Conservation (phyloP, 2,888 invertebrate species). For the Ennomos fuscantarius region DNA sequence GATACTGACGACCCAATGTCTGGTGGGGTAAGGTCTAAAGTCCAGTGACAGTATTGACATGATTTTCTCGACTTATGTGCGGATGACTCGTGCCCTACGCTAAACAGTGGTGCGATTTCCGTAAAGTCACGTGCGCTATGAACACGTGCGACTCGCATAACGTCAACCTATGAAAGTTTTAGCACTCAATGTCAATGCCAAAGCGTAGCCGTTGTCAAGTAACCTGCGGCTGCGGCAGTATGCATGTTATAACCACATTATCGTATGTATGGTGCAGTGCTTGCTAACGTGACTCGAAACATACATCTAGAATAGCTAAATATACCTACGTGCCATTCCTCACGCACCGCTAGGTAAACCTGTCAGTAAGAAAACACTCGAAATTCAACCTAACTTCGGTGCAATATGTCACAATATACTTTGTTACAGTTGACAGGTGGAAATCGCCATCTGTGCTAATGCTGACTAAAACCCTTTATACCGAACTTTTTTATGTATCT, state of each 20-base stretch:
- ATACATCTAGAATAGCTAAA: constrained; percentile 4
- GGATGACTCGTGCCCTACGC: constrained; percentile 11
- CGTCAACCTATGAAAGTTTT: constrained; percentile 24
- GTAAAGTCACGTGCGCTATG: constrained; percentile 7
- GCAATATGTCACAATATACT: constrained; percentile 5
- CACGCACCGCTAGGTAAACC: constrained; percentile 28
- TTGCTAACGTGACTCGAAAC: constrained; percentile 32
- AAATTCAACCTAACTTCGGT: constrained; percentile 19
- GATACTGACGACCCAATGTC: constrained; percentile 16
- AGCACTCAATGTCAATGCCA: constrained; percentile 22
- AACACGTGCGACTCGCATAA: constrained; percentile 17
- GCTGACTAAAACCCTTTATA: constrained; percentile 27
- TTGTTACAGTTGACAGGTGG: constrained; percentile 9
- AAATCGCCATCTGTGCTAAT: constrained; percentile 35
- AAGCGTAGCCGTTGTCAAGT: constrained; percentile 10
- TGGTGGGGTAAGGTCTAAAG: constrained; percentile 8
- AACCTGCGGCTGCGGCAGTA: background rate
- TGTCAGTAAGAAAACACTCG: constrained; percentile 7
- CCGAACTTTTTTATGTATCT: constrained; percentile 21
- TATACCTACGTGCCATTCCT: constrained; percentile 32
- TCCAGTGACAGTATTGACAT: constrained; percentile 2
- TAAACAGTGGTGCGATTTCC: constrained; percentile 15
- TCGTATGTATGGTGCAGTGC: background rate
- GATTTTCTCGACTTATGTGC: constrained; percentile 1
- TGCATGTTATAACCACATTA: constrained; percentile 3